Evolutionary conservation across 2,113 vertebrate species (phyloP).

Genomic region (Notothenia rossii): DNA sequence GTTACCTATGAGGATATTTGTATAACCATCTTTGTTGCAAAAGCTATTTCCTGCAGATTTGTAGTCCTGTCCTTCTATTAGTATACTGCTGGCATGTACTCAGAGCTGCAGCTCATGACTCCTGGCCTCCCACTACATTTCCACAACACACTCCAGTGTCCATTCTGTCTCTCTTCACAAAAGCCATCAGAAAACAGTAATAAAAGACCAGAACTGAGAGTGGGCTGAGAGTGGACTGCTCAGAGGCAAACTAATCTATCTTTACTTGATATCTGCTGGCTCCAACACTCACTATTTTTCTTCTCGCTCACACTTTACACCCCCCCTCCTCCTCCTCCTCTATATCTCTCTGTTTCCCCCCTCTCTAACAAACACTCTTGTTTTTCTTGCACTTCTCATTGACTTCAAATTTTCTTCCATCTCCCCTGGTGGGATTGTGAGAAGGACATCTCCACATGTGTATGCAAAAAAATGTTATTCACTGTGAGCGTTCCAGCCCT

Average conservation of each 20-base stretch:
- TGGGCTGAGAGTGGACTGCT: conserved; percentile 64
- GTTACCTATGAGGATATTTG: neutral
- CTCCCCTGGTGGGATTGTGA: conserved; percentile 46
- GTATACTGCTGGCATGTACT: conserved; percentile 64
- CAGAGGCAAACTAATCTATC: conserved; percentile 77
- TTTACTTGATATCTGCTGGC: conserved; percentile 69
- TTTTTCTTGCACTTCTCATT: conserved; percentile 62
- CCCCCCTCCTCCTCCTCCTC: conserved; percentile 9
- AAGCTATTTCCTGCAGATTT: conserved; percentile 50
- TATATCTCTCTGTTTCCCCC: neutral
- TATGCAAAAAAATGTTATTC: conserved; percentile 27
- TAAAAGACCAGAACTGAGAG: conserved; percentile 71
- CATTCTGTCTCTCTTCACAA: conserved; percentile 58
- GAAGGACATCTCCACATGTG: conserved; percentile 41
- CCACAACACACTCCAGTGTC: conserved; percentile 59
- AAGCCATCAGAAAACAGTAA: conserved; percentile 72
- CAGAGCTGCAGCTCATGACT: conserved; percentile 59
- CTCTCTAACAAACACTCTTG: conserved; percentile 49
- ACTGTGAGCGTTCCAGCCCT: conserved; percentile 38
- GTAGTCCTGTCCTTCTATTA: conserved; percentile 44
- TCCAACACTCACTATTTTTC: conserved; percentile 66
- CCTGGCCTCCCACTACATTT: conserved; percentile 66
- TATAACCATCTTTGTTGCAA: conserved; percentile 10
- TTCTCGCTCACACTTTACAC: conserved; percentile 58
- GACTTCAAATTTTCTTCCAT: conserved; percentile 47